phyloP scores from a whole-genome alignment of 2,797 vertebrate genomes.

The Pelodytes ibericus region DNA sequence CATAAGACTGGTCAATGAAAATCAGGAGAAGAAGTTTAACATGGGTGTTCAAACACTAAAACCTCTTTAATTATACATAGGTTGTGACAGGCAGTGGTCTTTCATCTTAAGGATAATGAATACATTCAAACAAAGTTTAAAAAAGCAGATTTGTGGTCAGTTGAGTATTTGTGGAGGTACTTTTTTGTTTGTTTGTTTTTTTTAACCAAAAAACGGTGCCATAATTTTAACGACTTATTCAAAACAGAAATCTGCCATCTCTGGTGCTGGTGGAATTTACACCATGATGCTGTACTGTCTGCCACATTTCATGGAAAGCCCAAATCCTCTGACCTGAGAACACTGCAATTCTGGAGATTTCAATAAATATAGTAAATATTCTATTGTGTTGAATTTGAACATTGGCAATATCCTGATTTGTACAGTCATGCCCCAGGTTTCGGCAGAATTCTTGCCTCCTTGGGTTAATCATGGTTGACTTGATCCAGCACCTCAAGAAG shows the following conservation, averaged over 20 bases:
- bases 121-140: background rate
- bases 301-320: no score
- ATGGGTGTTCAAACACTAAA: background rate
- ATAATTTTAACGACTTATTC: no score
- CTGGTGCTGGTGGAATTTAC: no score
- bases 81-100: conserved; percentile 1
- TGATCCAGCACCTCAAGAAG: conserved; percentile 1
- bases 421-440: background rate
- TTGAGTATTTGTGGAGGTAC: background rate
- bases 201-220: no score
- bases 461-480: background rate
- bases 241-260: no score
- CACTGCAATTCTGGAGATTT: no score
- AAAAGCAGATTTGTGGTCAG: background rate
- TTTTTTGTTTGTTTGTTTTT: no score
- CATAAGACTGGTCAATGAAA: background rate
- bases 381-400: background rate
- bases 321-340: no score
- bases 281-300: no score
- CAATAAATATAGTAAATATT: no score
- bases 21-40: background rate
- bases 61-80: background rate
- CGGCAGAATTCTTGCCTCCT: background rate
- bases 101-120: background rate
- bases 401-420: background rate